These are phyloP conservation scores for Vimba vimba DNA, from an alignment of 2,113 vertebrate species.

Conservation along the genomic window DNA sequence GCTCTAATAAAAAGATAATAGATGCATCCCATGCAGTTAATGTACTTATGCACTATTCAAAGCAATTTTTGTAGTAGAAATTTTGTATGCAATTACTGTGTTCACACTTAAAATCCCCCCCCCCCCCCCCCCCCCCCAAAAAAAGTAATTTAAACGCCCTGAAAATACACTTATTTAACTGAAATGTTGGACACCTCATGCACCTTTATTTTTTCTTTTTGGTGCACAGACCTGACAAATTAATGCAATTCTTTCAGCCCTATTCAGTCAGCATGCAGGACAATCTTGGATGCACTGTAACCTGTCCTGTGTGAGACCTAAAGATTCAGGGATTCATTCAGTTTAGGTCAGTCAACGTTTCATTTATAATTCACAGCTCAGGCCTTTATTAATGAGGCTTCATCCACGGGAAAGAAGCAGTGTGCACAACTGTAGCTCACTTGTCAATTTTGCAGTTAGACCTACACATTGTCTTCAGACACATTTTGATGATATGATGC, in stretches of 20 bases:
- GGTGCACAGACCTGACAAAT: neutral
- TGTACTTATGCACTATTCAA: no score
- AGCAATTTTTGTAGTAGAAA: no score
- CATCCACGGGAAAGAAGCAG: conserved; percentile 51
- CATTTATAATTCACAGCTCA: conserved; percentile 61
- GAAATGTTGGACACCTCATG: no score
- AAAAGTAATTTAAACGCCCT: no score
- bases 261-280: neutral
- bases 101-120: no score
- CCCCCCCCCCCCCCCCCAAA: no score
- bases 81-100: no score
- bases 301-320: neutral
- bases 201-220: no score
- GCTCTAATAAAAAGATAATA: no score
- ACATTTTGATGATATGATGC: conserved; percentile 51
- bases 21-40: no score
- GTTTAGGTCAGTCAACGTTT: conserved; percentile 63
- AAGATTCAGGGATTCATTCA: conserved; percentile 56
- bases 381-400: conserved; percentile 52
- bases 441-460: conserved; percentile 1
- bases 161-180: no score
- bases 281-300: neutral
- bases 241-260: neutral
- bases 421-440: neutral
- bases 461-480: conserved; percentile 10